Base-by-base conservation (phyloP, 2,888 invertebrate species). In the Octonoba sinensis region DNA sequence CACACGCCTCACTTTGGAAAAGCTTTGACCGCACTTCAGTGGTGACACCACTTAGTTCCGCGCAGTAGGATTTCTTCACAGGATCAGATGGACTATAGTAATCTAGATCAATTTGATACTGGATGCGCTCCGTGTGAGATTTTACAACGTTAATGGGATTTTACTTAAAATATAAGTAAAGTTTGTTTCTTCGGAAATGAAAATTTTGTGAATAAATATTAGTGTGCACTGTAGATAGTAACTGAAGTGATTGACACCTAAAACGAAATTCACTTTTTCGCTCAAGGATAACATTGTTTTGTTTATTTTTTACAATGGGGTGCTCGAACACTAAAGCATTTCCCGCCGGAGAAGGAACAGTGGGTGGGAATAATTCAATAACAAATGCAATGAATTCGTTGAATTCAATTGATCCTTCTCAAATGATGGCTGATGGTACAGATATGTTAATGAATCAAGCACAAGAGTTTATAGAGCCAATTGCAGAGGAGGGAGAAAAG, bases 271-370 rank as follows among this genome's bases (percentile, higher is more conserved):
- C 15, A 20, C 62, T 67, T 51, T 15, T 24, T 24, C 24, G 16
- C 16, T 66, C 27, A 56, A n/a, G 18, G 54, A 8, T 27, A 46
- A 56, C 36, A 15, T 11, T 49, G 20, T 60, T 60, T n/a, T 60
- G n/a, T 11, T 12, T 64, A 47, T 44, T 15, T 18, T 49, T 13
- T 16, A 56, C 18, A 66, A 79, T 79, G 78, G 78, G 78, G 51
- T 79, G 78, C 46, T 79, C 78, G 3, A 79, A 79, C 54, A 79
- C 78, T 22, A 79, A 79, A 66, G 72, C 78, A 12, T 67, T 79
- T 62, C 71, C 72, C 8, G 49, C 47, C 11, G 62, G 62, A 46
- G 60, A 51, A 22, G 27, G 51, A 2, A 60, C 49, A 4, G 65
- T 78, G 51, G 77, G 71, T n/a, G 57, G 36, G 57, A 65, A 64